Evolutionary conservation across 2,797 vertebrate species (phyloP).

Genomic region (Gymnoscopelus braueri): DNA sequence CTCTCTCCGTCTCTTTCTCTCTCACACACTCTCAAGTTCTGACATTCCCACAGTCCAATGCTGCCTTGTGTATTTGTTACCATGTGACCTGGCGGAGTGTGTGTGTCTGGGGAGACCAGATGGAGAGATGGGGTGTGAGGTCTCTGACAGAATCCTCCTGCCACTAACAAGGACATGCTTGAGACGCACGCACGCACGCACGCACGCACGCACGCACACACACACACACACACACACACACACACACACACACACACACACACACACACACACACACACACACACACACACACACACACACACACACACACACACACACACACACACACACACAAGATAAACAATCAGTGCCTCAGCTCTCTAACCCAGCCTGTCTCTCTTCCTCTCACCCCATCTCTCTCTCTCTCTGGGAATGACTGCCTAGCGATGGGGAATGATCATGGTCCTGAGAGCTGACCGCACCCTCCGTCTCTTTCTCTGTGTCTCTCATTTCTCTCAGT

Average conservation of each 20-base stretch:
- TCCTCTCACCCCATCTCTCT: not conserved
- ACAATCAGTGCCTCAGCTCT: slow-evolving; percentile 27
- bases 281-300: too few relatives aligned
- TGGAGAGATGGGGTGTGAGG: slow-evolving; percentile 67
- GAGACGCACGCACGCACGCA: too few relatives aligned
- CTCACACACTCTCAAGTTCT: slow-evolving; percentile 16
- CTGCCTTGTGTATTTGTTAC: slow-evolving; percentile 33
- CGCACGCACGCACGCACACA: too few relatives aligned
- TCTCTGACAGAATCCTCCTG: slow-evolving; percentile 54
- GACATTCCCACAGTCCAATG: slow-evolving; percentile 47
- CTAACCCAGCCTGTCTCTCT: not conserved
- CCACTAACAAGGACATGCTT: slow-evolving; percentile 34
- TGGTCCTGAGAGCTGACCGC: not conserved
- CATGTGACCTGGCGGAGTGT: slow-evolving; percentile 26
- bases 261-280: too few relatives aligned
- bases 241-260: too few relatives aligned
- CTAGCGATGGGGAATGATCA: not conserved
- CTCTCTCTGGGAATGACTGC: not conserved
- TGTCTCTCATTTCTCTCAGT: not conserved
- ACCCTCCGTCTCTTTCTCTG: not conserved
- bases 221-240: too few relatives aligned
- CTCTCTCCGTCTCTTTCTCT: slow-evolving; percentile 34
- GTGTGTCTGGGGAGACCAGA: slow-evolving; percentile 25
- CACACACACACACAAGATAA: slow-evolving; percentile 29
- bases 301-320: too few relatives aligned